Evolutionary conservation across 2,113 vertebrate species (phyloP).

Genomic region (Pagrus major): DNA sequence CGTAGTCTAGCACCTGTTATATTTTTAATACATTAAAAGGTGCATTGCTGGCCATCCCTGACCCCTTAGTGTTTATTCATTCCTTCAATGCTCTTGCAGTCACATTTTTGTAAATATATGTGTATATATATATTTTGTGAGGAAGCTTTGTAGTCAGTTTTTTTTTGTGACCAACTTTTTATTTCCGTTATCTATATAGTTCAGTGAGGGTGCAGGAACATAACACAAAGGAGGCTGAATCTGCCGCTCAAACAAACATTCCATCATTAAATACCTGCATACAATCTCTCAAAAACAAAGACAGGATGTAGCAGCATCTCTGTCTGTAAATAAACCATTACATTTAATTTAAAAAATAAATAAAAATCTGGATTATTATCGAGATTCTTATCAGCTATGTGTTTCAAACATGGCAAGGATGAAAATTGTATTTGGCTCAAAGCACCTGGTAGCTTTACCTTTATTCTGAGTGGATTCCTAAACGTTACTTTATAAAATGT

Average conservation of each 20-base stretch:
- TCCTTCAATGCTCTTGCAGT: not conserved
- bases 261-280: not conserved
- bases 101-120: too few species aligned
- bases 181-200: not conserved
- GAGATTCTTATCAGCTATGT: not conserved
- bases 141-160: not conserved
- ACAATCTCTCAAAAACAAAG: not conserved
- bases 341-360: not conserved
- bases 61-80: too few species aligned
- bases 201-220: not conserved
- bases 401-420: not conserved
- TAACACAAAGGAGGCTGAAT: not conserved
- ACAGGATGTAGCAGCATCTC: not conserved
- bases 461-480: not conserved
- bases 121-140: not conserved
- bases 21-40: not conserved
- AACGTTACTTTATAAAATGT: not conserved
- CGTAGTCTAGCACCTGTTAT: slow-evolving; percentile 1
- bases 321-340: not conserved
- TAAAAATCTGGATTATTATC: too few species aligned
- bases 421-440: too few species aligned
- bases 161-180: not conserved
- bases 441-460: not conserved
- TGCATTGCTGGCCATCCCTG: not conserved
- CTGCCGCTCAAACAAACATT: not conserved